Evolutionary conservation across 2,888 invertebrate genomes (phyloP), one percentile per base, ranked within the genome.

Genomic region (Drosophila pseudotakahashii): DNA sequence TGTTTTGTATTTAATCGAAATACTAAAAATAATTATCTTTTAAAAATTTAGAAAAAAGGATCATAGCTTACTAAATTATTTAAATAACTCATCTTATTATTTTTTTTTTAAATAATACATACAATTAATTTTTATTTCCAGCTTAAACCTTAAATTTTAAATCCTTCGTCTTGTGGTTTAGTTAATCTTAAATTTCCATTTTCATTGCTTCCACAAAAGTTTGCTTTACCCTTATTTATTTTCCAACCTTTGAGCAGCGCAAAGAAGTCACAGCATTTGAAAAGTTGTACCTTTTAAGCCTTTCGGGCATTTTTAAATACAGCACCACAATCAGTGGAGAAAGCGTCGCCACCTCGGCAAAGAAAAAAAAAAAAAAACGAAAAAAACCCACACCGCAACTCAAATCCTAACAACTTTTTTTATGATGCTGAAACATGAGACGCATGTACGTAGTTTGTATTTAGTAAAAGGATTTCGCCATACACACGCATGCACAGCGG

Each of bases 271-370:
- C 30, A 34, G 60, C 60, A 73, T 76, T 73, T 64, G 59, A 78
- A 81, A 73, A 54, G 71, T 57, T 59, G 61, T 44, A 37, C 47
- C 71, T 16, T 57, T 26, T 14, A 9, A 32, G 81, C 77, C 78
- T 81, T 81, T 79, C 70, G 81, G 81, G 69, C 81, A 81, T 79
- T 81, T 79, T 78, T 73, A 81, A 81, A 76, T 66, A 81, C 66
- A 48, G 47, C 52, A 63, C 45, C 42, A 58, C 14, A 54, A 54
- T 54, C 32, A 32, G 41, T 26, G 59, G 13, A 11, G n/a, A 36
- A 36, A 34, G 61, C 60, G 45, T 39, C 51, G 51, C 60, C 60
- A 58, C 64, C 63, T 58, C 23, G 4, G 4, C 30, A 30, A 30
- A 30, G 7, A 30, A 30, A 30, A 30, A 1, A 2, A 23, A 44